A percentile compares a stretch with the other conserved stretches of the same genome.
These are phyloP conservation scores for Moxostoma hubbsi DNA, from an alignment of 2,797 vertebrate species.

Conservation along the genomic window DNA sequence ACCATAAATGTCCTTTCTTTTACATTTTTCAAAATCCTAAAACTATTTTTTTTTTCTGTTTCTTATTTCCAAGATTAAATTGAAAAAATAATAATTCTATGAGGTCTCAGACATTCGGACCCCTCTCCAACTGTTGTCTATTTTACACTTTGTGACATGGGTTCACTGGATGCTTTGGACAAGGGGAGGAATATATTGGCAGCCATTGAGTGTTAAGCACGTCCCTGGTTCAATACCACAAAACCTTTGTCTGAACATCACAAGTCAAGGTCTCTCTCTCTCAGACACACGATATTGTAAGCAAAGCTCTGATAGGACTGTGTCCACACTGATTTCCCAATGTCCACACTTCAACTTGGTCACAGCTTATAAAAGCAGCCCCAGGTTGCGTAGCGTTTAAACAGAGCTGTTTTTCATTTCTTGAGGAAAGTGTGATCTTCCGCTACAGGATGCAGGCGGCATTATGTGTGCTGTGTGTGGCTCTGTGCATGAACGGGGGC, in stretches of 20 bases:
- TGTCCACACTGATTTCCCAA: slow-evolving; percentile 71
- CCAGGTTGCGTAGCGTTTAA: not conserved
- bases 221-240: slow-evolving; percentile 33
- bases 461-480: slow-evolving; percentile 57
- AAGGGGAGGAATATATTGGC: slow-evolving; percentile 22
- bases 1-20: no score
- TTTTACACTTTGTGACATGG: no score
- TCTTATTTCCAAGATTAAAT: no score
- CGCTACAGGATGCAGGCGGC: not conserved
- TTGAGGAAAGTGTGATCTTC: not conserved
- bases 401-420: not conserved
- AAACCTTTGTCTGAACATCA: slow-evolving; percentile 4
- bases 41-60: no score
- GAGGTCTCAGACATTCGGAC: no score
- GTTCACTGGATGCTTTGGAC: no score
- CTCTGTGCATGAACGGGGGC: slow-evolving; percentile 62
- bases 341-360: slow-evolving; percentile 35
- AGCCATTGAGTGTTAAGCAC: not conserved
- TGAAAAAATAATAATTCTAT: no score
- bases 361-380: slow-evolving; percentile 48
- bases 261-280: slow-evolving; percentile 32
- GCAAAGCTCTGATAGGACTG: slow-evolving; percentile 58
- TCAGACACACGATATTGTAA: no score
- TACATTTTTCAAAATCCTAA: no score
- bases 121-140: no score